Evolutionary conservation across 2,888 invertebrate genomes (phyloP).

Genomic region (Tanaodytes sp.): DNA sequence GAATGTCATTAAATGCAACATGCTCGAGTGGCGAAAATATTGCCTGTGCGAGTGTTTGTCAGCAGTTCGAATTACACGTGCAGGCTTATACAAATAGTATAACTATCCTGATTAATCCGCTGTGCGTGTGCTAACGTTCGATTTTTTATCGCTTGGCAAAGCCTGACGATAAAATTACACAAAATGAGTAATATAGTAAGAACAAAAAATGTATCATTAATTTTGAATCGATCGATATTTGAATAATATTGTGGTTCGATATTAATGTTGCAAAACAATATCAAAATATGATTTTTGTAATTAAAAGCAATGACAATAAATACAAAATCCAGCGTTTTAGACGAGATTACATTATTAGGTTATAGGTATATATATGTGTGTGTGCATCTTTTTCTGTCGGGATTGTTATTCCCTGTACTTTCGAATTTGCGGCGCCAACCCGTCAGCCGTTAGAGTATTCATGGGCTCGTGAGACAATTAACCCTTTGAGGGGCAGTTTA

Average conservation of each 20-base stretch:
- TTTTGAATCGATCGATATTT: too few species aligned
- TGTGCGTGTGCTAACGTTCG: slow-evolving; percentile 33
- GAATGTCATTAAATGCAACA: slow-evolving; percentile 69
- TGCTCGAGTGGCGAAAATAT: slow-evolving; percentile 62
- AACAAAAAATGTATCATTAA: too few species aligned
- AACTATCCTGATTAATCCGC: slow-evolving; percentile 67
- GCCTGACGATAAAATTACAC: too few species aligned
- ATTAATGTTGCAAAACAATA: too few species aligned
- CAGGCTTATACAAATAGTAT: slow-evolving; percentile 68
- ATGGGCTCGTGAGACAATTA: slow-evolving; percentile 72
- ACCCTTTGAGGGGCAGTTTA: slow-evolving; percentile 73
- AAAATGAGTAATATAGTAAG: too few species aligned
- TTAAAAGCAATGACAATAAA: too few species aligned
- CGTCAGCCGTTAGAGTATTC: slow-evolving; percentile 71
- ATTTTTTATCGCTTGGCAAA: slow-evolving; percentile 44
- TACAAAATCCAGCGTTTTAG: too few species aligned
- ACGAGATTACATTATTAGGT: too few species aligned
- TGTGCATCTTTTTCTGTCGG: slow-evolving; percentile 43
- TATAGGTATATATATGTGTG: too few species aligned
- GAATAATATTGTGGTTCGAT: too few species aligned
- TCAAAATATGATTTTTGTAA: too few species aligned
- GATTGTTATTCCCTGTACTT: slow-evolving; percentile 53
- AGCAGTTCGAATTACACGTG: slow-evolving; percentile 61
- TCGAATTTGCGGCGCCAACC: slow-evolving; percentile 52
- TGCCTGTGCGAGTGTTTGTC: slow-evolving; percentile 53